Conservation (phyloP, 2,888 invertebrate species). For the Polymixis flavicincta region DNA sequence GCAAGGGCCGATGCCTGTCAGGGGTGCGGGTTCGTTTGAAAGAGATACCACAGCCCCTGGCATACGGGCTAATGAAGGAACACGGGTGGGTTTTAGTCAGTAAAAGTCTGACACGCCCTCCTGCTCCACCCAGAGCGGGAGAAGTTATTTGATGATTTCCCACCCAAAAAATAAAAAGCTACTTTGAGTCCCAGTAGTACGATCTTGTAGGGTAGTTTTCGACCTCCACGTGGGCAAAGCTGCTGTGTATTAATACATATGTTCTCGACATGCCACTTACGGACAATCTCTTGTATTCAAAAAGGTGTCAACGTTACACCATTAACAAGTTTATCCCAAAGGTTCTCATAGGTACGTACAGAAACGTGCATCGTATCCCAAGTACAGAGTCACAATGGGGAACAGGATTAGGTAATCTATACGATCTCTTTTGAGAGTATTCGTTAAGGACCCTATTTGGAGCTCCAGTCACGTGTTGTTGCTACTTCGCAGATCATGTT, state of each 20-base stretch:
- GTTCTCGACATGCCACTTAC: neutral
- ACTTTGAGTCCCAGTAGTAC: too few species aligned
- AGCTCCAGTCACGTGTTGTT: constrained; percentile 52
- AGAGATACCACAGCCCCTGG: too few species aligned
- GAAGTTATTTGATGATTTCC: too few species aligned
- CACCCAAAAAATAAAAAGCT: too few species aligned
- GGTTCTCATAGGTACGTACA: constrained; percentile 39
- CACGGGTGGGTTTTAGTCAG: too few species aligned
- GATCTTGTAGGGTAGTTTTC: too few species aligned
- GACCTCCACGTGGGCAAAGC: too few species aligned
- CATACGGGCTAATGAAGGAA: too few species aligned
- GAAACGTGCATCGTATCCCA: constrained; percentile 60
- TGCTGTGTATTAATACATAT: neutral
- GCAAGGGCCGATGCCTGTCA: too few species aligned
- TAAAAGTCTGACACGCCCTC: too few species aligned
- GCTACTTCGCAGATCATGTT: constrained; percentile 38
- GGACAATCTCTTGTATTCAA: constrained; percentile 14
- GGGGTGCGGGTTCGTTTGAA: too few species aligned
- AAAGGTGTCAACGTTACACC: constrained; percentile 40
- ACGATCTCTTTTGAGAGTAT: constrained; percentile 62
- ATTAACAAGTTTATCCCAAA: constrained; percentile 57
- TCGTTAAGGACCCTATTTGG: constrained; percentile 52
- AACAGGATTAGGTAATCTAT: constrained; percentile 73
- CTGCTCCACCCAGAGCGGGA: too few species aligned
- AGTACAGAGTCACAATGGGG: constrained; percentile 64